These are phyloP conservation scores for Leuciscus waleckii DNA, from an alignment of 2,797 vertebrate genomes.

Conservation along the genomic window DNA sequence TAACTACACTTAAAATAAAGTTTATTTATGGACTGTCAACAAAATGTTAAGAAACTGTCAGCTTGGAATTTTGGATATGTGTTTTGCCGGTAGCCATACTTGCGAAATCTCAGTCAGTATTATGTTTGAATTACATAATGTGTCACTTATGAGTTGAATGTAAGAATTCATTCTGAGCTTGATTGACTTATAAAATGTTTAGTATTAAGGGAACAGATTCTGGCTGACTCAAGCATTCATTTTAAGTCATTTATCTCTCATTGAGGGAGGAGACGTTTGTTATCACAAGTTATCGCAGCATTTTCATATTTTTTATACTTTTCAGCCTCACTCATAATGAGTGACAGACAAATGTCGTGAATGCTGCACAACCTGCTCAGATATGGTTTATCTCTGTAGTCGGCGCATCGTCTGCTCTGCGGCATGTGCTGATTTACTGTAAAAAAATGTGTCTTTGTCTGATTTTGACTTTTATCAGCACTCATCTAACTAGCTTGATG, in stretches of 20 bases:
- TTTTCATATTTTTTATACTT: not conserved
- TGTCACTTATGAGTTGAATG: not conserved
- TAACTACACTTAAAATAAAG: no score
- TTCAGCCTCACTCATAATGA: not conserved
- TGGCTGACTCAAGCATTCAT: not conserved
- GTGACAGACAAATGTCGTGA: constrained; percentile 1
- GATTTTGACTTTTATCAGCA: not conserved
- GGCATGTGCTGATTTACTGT: not conserved
- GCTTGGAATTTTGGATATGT: not conserved
- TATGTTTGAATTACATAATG: not conserved
- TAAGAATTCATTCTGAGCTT: not conserved
- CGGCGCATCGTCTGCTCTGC: not conserved
- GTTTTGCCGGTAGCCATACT: not conserved
- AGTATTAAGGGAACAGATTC: not conserved
- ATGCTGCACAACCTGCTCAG: constrained; percentile 73
- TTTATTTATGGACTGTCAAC: not conserved
- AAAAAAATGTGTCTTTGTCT: not conserved
- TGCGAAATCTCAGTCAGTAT: not conserved
- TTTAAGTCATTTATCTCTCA: not conserved
- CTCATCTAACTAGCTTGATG: not conserved
- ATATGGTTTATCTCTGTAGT: constrained; percentile 56
- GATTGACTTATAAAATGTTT: not conserved
- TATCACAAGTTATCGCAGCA: not conserved
- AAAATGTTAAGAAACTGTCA: not conserved
- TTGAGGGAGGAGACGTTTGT: not conserved